phyloP scores from a whole-genome alignment of 2,888 invertebrate species.

The Drosophila rubida region DNA sequence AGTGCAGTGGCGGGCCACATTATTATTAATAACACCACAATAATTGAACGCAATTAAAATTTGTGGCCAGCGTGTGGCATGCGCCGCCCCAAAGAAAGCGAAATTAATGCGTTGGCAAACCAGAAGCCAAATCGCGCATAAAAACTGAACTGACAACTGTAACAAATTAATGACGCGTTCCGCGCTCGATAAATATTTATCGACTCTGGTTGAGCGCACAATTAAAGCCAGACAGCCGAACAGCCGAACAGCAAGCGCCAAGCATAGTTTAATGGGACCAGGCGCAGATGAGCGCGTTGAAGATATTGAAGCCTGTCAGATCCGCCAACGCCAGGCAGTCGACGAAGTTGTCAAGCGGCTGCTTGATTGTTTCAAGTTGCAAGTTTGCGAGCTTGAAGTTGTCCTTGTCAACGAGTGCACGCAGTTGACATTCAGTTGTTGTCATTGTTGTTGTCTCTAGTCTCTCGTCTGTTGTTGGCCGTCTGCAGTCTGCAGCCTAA shows the following conservation, averaged over 20 bases:
- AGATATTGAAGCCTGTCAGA: conserved; percentile 19
- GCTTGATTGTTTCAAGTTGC: conserved; percentile 8
- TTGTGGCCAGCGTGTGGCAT: conserved; percentile 24
- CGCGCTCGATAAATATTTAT: conserved; percentile 64
- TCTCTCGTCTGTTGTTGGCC: not conserved
- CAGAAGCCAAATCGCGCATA: conserved; percentile 19
- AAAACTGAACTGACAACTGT: conserved; percentile 55
- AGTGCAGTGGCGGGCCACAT: not conserved
- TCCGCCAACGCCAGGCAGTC: conserved; percentile 17
- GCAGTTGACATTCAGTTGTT: conserved; percentile 37
- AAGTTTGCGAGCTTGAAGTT: conserved; percentile 21
- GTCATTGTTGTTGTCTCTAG: not conserved
- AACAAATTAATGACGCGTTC: conserved; percentile 46
- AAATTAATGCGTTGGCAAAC: conserved; percentile 13
- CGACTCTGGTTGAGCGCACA: conserved; percentile 45
- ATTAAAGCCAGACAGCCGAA: conserved; percentile 32
- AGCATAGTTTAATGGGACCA: conserved; percentile 30
- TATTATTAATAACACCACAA: not conserved
- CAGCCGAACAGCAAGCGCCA: not conserved
- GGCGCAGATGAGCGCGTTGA: not conserved
- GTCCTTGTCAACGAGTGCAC: conserved; percentile 49
- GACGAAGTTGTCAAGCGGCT: not conserved
- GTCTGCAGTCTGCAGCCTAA: conserved; percentile 30
- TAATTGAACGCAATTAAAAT: conserved; percentile 44
- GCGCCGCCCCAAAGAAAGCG: conserved; percentile 44